These are phyloP conservation scores for Cyprinodon tularosa DNA, from an alignment of 2,113 vertebrate genomes.

Conservation along the genomic window DNA sequence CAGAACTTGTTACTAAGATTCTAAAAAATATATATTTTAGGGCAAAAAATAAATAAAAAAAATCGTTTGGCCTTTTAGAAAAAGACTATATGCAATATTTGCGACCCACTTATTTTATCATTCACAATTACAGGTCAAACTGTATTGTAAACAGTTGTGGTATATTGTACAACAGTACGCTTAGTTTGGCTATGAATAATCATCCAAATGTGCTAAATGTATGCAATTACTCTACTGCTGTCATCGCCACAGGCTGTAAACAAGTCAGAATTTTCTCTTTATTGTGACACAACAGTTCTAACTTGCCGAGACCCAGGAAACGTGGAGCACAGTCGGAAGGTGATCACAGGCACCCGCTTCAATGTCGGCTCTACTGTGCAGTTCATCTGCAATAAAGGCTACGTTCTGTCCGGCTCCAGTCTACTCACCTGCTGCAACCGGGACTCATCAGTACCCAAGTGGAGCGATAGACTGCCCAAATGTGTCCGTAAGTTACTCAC, in stretches of 20 bases:
- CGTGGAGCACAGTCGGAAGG: conserved; percentile 89
- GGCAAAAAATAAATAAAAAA: too few relatives aligned
- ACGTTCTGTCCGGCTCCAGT: conserved; percentile 84
- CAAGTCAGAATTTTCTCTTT: conserved; percentile 1
- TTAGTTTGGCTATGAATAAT: too few relatives aligned
- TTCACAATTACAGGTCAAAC: too few relatives aligned
- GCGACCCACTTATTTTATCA: too few relatives aligned
- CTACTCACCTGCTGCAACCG: conserved; percentile 92
- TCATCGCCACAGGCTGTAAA: background rate
- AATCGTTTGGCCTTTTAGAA: too few relatives aligned
- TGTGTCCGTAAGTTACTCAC: conserved; percentile 88
- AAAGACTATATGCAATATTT: too few relatives aligned
- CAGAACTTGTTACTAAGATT: too few relatives aligned
- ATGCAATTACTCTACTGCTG: too few relatives aligned
- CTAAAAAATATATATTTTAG: too few relatives aligned
- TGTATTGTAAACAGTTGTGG: too few relatives aligned
- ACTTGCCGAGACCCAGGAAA: conserved; percentile 92
- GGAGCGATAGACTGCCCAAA: conserved; percentile 92
- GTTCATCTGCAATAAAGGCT: conserved; percentile 93
- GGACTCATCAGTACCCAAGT: conserved; percentile 88
- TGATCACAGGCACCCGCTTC: conserved; percentile 86
- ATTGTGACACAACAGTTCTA: conserved; percentile 78
- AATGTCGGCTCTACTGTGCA: conserved; percentile 88
- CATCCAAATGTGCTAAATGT: too few relatives aligned
- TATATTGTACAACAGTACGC: too few relatives aligned